Conservation (phyloP, 2,113 vertebrate species). For the Pseudopodoces humilis region DNA sequence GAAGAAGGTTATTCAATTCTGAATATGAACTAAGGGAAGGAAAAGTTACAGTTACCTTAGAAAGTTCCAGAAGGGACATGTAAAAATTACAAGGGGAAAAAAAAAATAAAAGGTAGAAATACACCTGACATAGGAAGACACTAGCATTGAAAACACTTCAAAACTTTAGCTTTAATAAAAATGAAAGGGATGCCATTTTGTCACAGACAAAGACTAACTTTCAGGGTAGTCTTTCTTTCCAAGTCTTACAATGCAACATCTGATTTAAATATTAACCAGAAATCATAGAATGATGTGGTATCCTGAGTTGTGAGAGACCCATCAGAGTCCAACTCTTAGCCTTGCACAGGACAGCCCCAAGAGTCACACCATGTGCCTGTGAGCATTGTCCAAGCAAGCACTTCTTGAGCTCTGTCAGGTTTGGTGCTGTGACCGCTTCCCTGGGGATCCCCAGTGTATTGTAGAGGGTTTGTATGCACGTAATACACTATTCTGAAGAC, state of each 20-base stretch:
- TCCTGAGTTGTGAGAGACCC: not conserved
- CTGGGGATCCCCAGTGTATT: too few species aligned
- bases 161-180: not conserved
- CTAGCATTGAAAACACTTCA: not conserved
- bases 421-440: not conserved
- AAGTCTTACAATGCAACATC: not conserved
- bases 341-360: not conserved
- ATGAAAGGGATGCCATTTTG: not conserved
- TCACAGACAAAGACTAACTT: not conserved
- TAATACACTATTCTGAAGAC: not conserved
- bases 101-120: not conserved
- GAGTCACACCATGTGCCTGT: not conserved
- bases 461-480: not conserved
- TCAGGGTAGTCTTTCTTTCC: not conserved
- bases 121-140: not conserved
- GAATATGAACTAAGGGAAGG: not conserved
- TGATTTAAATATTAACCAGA: not conserved
- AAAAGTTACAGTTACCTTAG: not conserved
- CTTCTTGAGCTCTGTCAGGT: not conserved
- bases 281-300: not conserved
- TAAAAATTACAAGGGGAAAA: not conserved
- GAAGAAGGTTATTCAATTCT: not conserved
- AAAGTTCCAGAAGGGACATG: not conserved
- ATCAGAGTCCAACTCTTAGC: not conserved
- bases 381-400: rapidly evolving